Percentiles rank a stretch among this genome's conserved stretches.
phyloP scores from a whole-genome alignment of 2,888 invertebrate genomes.

The Glyphotaelius pellucidus region DNA sequence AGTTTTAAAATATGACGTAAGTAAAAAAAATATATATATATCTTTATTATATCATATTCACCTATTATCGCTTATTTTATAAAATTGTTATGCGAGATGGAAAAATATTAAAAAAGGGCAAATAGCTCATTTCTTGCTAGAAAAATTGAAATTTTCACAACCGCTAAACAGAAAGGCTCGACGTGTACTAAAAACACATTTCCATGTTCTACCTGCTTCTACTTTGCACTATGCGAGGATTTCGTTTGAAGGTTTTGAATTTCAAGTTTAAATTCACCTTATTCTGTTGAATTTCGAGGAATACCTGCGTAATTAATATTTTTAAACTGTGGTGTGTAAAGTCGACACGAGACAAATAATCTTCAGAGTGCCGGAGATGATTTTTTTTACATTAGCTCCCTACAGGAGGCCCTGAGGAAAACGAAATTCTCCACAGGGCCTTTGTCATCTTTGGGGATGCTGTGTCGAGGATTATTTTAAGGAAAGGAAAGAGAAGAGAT shows the following conservation, averaged over 20 bases:
- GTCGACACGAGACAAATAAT: background rate
- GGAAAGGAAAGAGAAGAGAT: too few relatives aligned
- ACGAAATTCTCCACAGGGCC: too few relatives aligned
- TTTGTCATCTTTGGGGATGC: too few relatives aligned
- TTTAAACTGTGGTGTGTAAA: background rate
- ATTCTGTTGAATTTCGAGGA: background rate
- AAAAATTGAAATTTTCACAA: conserved; percentile 18
- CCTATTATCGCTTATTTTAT: background rate
- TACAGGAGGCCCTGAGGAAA: too few relatives aligned
- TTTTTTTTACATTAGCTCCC: too few relatives aligned
- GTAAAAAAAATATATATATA: background rate
- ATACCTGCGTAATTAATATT: background rate
- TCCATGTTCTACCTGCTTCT: background rate
- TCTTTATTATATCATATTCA: background rate
- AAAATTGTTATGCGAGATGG: background rate
- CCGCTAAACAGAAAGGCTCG: background rate
- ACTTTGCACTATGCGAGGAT: background rate
- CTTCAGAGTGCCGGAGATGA: background rate
- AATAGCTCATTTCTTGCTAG: background rate
- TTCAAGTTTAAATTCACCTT: background rate
- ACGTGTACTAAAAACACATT: conserved; percentile 20
- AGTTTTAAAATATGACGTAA: too few relatives aligned
- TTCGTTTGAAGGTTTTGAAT: conserved; percentile 14
- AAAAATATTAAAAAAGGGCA: background rate
- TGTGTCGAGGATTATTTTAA: too few relatives aligned